phyloP scores from a whole-genome alignment of 2,113 vertebrate species.

The Microtus ochrogaster region DNA sequence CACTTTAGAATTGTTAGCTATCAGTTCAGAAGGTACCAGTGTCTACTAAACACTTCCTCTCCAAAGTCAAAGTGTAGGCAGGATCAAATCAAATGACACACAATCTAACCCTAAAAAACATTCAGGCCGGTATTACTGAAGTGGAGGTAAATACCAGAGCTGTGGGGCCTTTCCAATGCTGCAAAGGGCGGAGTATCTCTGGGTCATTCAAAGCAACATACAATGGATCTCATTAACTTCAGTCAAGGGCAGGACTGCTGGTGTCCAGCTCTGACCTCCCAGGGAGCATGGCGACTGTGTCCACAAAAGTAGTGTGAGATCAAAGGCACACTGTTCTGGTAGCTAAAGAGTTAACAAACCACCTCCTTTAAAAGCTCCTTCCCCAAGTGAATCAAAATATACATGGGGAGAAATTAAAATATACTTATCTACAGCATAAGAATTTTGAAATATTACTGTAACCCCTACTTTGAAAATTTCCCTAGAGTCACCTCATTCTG shows the following conservation, averaged over 20 bases:
- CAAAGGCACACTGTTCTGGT: conserved; percentile 84
- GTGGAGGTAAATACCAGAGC: conserved; percentile 82
- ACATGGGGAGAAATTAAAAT: conserved; percentile 76
- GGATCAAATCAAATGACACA: conserved; percentile 80
- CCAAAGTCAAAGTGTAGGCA: conserved; percentile 77
- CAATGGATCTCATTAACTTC: conserved; percentile 64
- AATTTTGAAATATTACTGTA: conserved; percentile 75
- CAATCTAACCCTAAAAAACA: conserved; percentile 82
- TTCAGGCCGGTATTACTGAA: conserved; percentile 78
- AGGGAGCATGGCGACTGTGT: conserved; percentile 77
- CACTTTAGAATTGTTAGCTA: conserved; percentile 82
- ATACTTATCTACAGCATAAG: conserved; percentile 83
- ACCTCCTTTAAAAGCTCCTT: conserved; percentile 52
- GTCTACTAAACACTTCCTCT: conserved; percentile 76
- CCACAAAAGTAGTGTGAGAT: conserved; percentile 78
- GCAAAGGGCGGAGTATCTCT: conserved; percentile 79
- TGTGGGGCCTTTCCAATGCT: conserved; percentile 79
- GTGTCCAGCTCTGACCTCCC: conserved; percentile 70
- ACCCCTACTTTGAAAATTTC: conserved; percentile 78
- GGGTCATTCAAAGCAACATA: conserved; percentile 81
- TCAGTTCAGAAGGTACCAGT: conserved; percentile 83
- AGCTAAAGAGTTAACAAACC: conserved; percentile 81
- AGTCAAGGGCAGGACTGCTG: conserved; percentile 64
- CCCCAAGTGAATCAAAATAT: conserved; percentile 47
- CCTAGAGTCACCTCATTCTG: conserved; percentile 79